Evolutionary conservation across 2,888 invertebrate genomes (phyloP), one percentile per base, ranked within the genome.

Genomic region (Proisotoma minuta): DNA sequence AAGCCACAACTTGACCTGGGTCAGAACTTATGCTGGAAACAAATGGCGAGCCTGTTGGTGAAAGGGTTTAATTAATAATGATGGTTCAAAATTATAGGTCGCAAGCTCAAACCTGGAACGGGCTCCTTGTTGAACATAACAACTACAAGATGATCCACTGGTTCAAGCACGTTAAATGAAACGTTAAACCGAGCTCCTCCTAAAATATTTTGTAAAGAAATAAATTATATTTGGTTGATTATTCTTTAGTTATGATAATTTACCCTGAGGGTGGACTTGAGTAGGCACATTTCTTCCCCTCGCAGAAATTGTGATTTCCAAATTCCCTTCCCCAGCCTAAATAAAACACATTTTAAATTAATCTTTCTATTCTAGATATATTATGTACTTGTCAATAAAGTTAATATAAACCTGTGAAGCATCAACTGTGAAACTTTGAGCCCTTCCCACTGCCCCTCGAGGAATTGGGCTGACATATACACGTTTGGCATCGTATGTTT

Each of bases 71-170:
- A 53, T 12, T 18, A 53, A 22, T 24, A 18, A 39, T 40, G 5
- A 24, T 50, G 20, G 5, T 5, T 22, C 10, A 43, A 39, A 59
- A 15, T 34, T 58, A 20, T 26, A 51, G 48, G 18, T 8, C 27
- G 40, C 15, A 48, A 28, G 2, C 51, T 49, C 59, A 63, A 73
- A 78, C 80, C 80, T 72, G 79, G 79, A n/a, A 83, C 81, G 73
- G 82, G 82, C 78, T 89, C 86, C 80, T 95, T 94, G 80, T 98
- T 99, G 80, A 99, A 99, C 63, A 94, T 93, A 66, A 99, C 96
- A 81, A 94, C 94, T 74, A 98, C 92, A 65, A 91, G 86, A 80
- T 98, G 97, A 77, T 93, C 90, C 77, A 92, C 92, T 34, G 92
- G 87, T 78, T 94, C 92, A 28, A 92, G 89, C 57, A 98, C 97